These are phyloP conservation scores for Pachycephala philippinensis DNA, from an alignment of 2,113 vertebrate genomes.

Conservation along the genomic window DNA sequence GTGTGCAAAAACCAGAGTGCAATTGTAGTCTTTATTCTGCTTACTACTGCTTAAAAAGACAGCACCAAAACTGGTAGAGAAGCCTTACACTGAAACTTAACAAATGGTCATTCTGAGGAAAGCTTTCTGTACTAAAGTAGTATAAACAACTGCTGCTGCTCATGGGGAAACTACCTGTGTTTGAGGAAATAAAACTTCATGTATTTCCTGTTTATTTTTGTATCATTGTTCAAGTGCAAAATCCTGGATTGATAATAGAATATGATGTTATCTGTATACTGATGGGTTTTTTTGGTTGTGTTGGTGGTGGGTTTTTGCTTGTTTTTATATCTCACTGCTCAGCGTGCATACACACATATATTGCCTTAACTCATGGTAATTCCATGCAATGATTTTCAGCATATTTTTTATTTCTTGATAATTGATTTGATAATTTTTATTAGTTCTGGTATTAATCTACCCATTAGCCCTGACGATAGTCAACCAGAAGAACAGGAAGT, in stretches of 20 bases:
- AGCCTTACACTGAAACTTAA: background rate
- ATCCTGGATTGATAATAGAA: background rate
- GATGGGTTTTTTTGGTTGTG: background rate
- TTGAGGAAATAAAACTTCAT: background rate
- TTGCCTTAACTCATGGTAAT: background rate
- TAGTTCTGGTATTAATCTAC: background rate
- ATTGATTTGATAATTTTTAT: background rate
- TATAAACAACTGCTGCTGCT: background rate
- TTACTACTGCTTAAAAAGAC: background rate
- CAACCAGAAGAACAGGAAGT: background rate
- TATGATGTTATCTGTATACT: background rate
- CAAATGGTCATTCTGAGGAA: background rate
- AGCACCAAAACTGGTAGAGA: background rate
- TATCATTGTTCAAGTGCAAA: background rate
- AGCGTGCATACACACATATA: background rate
- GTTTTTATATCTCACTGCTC: background rate
- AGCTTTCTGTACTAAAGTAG: background rate
- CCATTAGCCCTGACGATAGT: background rate
- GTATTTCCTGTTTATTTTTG: background rate
- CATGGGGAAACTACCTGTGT: background rate
- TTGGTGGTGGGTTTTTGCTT: background rate
- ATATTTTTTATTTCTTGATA: background rate
- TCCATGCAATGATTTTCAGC: background rate
- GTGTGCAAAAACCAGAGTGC: background rate
- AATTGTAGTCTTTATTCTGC: background rate